Base-by-base conservation (phyloP, 2,113 vertebrate species). In the mouse (Mus musculus) region DNA sequence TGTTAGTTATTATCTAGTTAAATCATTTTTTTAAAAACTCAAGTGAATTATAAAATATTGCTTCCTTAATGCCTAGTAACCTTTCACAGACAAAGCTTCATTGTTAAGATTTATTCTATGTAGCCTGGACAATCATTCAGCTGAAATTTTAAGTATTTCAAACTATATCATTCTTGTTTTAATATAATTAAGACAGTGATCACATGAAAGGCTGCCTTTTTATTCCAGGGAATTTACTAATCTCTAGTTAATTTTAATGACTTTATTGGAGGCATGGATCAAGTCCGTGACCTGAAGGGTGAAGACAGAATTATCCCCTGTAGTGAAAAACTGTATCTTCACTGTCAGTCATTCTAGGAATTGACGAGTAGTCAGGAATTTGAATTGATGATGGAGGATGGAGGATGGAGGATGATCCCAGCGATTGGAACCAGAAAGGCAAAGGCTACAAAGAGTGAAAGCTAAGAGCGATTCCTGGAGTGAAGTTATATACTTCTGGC, bases 1-100 rank as follows among this genome's bases (percentile, higher is more conserved):
- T 17, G 77, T 91, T 86, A 97, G 52, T 97, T 98, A 98, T 94
- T 97, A 93, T 94, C 90, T 63, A 92, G 17, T 36, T 86, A 49
- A 98, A 96, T 90, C 95, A 95, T 69, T 36, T 69, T 5, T 93
- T 49, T 3, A 49, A 80, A 54, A 94, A 97, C 90, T 96, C 95
- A 87, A 97, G 20, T 42, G 49, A 1, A 26, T 39, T 96, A 72
- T 96, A 95, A 91, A 88, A 90, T 82, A 56, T 93, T 91, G 42
- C 87, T 71, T 89, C 30, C 39, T 86, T 91, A 88, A 90, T 97
- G 92, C 92, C 72, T 80, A 30, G 39, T 54, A 85, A 46, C 20
- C 20, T 90, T 93, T 94, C 95, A 95, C 10, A 88, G 93, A 96
- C 84, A 39, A 49, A 59, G 30, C 46, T 87, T 92, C 72, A 81